Evolutionary conservation across 2,888 invertebrate species (phyloP).

Genomic region (Perizoma flavofasciatum): DNA sequence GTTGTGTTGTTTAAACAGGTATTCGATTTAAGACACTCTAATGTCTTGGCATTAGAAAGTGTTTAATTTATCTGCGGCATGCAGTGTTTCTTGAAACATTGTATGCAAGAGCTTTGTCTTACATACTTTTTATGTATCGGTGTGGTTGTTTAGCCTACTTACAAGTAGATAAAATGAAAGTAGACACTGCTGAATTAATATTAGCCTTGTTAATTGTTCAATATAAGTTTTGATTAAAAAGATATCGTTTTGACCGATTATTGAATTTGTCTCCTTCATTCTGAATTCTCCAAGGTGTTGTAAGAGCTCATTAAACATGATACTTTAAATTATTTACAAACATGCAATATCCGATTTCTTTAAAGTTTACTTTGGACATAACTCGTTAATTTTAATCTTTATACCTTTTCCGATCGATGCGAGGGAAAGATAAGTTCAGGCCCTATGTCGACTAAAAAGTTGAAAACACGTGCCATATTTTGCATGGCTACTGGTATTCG

Average conservation of each 20-base stretch:
- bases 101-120: conserved; percentile 14
- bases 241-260: too few species aligned
- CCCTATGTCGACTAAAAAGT: not conserved
- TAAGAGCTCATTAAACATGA: conserved; percentile 21
- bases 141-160: conserved; percentile 25
- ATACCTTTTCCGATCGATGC: conserved; percentile 35
- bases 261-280: not conserved
- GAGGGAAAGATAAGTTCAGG: conserved; percentile 38
- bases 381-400: conserved; percentile 34
- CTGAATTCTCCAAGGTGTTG: conserved; percentile 11
- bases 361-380: conserved; percentile 29
- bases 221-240: too few species aligned
- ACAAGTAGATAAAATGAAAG: conserved; percentile 23
- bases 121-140: conserved; percentile 14
- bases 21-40: too few species aligned
- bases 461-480: not conserved
- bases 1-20: too few species aligned
- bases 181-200: conserved; percentile 17
- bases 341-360: conserved; percentile 32
- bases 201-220: not conserved
- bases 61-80: not conserved
- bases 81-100: not conserved
- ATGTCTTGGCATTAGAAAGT: too few species aligned
- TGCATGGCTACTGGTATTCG: not conserved
- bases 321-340: conserved; percentile 27